Conservation (phyloP, 2,113 vertebrate genomes). For the Lepisosteus osseus region DNA sequence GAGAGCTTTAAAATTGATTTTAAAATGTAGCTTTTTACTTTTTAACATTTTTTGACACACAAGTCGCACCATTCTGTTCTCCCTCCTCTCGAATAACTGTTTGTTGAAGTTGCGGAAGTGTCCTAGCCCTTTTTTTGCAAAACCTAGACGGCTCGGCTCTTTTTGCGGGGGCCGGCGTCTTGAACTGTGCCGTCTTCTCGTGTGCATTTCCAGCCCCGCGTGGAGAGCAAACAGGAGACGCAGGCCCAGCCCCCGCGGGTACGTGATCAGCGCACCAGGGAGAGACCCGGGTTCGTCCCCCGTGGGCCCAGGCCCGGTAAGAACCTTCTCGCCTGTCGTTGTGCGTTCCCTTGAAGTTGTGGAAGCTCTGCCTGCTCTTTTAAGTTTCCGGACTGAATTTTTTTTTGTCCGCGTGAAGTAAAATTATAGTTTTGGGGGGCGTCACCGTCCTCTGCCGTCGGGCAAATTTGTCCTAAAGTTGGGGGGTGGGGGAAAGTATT, state of each 20-base stretch:
- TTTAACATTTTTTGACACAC: neutral
- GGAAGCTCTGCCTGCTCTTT: too few relatives aligned
- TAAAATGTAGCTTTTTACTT: neutral
- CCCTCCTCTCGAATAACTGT: too few relatives aligned
- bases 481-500: too few relatives aligned
- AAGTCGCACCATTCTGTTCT: neutral
- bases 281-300: constrained; percentile 77
- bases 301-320: constrained; percentile 86
- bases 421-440: neutral
- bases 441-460: too few relatives aligned
- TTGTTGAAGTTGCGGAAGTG: neutral
- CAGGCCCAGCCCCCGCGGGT: constrained; percentile 75
- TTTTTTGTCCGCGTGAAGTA: neutral
- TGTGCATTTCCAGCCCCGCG: constrained; percentile 71
- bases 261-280: constrained; percentile 86
- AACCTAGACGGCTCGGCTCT: neutral
- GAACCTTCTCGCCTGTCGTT: neutral
- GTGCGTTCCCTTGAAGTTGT: neutral
- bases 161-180: neutral
- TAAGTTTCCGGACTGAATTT: neutral
- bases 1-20: too few relatives aligned
- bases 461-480: too few relatives aligned
- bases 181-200: neutral
- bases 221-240: constrained; percentile 82
- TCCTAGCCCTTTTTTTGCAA: neutral